Evolutionary conservation across 2,113 vertebrate species (phyloP).

Genomic region (Zingel zingel): DNA sequence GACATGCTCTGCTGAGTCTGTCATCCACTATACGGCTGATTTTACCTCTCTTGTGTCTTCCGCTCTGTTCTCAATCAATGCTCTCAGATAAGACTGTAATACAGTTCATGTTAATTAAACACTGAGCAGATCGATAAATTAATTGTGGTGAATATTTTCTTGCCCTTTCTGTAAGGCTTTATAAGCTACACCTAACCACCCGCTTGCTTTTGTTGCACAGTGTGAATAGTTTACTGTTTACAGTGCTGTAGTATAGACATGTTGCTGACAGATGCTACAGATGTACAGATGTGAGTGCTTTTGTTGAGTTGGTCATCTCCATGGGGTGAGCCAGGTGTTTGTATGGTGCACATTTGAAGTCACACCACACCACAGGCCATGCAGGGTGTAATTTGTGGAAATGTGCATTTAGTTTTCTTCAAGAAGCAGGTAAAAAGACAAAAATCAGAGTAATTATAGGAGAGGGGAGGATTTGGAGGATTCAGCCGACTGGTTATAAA

Average conservation of each 20-base stretch:
- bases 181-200: background rate
- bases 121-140: background rate
- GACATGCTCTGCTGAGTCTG: slow-evolving; percentile 72
- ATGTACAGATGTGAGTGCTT: slow-evolving; percentile 1
- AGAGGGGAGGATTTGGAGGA: slow-evolving; percentile 26
- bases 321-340: slow-evolving; percentile 19
- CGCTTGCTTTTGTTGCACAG: background rate
- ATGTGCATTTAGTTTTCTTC: slow-evolving; percentile 47
- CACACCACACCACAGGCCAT: background rate
- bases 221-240: background rate
- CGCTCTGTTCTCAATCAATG: slow-evolving; percentile 24
- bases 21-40: slow-evolving; percentile 63
- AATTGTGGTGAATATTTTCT: background rate
- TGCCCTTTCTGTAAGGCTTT: background rate
- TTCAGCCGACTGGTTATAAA: slow-evolving; percentile 33
- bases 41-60: slow-evolving; percentile 48
- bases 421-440: slow-evolving; percentile 16
- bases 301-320: slow-evolving; percentile 16
- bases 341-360: slow-evolving; percentile 33
- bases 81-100: background rate
- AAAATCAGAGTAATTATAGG: slow-evolving; percentile 37
- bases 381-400: slow-evolving; percentile 37
- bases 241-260: background rate
- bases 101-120: slow-evolving; percentile 16
- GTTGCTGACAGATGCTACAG: slow-evolving; percentile 5